Base-by-base conservation (phyloP, 2,888 invertebrate genomes). In the Ophion costatus region DNA sequence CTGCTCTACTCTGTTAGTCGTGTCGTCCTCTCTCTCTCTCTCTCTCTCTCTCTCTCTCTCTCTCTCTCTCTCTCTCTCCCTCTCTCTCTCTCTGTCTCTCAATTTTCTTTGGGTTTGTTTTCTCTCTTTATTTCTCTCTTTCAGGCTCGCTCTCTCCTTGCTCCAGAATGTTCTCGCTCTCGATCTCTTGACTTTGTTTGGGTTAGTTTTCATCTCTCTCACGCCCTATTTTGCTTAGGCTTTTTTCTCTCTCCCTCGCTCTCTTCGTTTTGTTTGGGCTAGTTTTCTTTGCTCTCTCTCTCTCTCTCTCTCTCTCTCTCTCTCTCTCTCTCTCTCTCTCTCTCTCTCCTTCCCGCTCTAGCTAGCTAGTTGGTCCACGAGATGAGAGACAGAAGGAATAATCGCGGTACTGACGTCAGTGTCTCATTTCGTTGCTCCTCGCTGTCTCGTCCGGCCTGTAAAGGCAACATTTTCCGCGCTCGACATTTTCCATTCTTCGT, bases 1-100 rank as follows among this genome's bases (percentile, higher is more conserved):
- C 66, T 82, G 64, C 82, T 80, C 80, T 77, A 67, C 61, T 74
- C 51, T 80, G 83, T 83, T 83, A 77, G 83, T 80, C 45, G 45
- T 10, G 45, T 83, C 64, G 74, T 59, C 78, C 77, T 59, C 56
- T 69, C 71, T 59, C 45, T 64, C 80, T 69, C 78, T 51, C 24
- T 51, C 61, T 45, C 45, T 78, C 61, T 70, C 45, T 33, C 51
- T 14, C 17, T 20, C 33, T 24, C 51, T 17, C 7, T 51, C 51
- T 75, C 29, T 24, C 63, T 73, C 51, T 24, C 56, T 78, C 51
- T 81, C 71, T 45, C 45, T 45, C 45, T 6, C 9, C 11, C 45
- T 45, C 10, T 6, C 45, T 45, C 45, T 9, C 45, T 45, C 9
- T 6, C 0, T 45, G 45, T 42, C 42, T 42, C 42, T 42, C 10